Conservation (phyloP, 23 tunicate genomes). For the Ciona savignyi region DNA sequence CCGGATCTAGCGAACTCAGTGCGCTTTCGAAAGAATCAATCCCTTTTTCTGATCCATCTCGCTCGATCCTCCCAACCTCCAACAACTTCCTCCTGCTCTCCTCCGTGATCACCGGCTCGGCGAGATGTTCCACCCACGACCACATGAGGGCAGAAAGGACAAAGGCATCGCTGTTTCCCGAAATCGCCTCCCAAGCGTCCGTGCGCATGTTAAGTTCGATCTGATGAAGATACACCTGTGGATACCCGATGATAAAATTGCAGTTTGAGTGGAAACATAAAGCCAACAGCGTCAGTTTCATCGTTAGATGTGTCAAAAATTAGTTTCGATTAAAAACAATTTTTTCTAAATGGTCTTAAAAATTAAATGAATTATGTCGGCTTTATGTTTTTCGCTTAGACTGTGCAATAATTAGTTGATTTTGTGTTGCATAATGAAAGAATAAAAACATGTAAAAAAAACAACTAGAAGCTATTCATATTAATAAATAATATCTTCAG, state of each 20-base stretch:
- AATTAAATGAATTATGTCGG: no score
- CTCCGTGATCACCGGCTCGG: slow-evolving; percentile 39
- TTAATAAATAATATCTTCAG: slow-evolving; percentile 1
- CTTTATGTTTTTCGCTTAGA: no score
- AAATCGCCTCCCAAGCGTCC: slow-evolving; percentile 54
- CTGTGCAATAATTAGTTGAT: no score
- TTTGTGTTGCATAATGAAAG: no score
- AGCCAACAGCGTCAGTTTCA: no score
- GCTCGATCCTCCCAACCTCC: neutral
- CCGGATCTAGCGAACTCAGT: slow-evolving; percentile 23
- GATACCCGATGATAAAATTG: no score
- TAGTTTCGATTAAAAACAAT: no score
- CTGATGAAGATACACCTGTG: slow-evolving; percentile 50
- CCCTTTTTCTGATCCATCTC: neutral
- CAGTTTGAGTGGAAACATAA: no score
- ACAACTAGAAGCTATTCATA: neutral
- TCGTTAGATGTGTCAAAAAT: no score
- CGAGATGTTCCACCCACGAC: slow-evolving; percentile 93
- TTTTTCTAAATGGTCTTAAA: no score
- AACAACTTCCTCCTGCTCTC: neutral
- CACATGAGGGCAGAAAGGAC: slow-evolving; percentile 81
- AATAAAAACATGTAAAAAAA: neutral
- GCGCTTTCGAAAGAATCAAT: slow-evolving; percentile 21
- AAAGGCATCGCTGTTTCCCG: slow-evolving; percentile 33
- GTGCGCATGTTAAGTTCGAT: slow-evolving; percentile 44